Evolutionary conservation across 2,113 vertebrate species (phyloP), one percentile per base, ranked within the genome.

Genomic region (Chionodraco myersi): DNA sequence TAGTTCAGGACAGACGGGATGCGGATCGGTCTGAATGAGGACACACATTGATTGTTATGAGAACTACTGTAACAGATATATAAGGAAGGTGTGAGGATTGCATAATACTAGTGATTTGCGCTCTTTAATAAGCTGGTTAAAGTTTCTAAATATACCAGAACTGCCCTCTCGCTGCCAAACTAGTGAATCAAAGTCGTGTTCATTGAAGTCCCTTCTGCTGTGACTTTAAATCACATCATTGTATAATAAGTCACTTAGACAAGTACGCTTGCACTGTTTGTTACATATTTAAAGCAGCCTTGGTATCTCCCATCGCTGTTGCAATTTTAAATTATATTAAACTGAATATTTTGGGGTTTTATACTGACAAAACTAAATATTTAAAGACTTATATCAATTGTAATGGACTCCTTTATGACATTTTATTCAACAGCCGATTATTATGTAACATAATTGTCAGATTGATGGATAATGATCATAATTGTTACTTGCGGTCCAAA

Each of bases 121-220:
- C 59, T 47, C 72, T 81, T 87, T 67, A 59, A 72, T 80, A 52
- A 73, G 77, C 66, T 57, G 62, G 79, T 64, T 81, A 64, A 80
- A 60, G 66, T 86, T 84, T 87, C 59, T 84, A 79, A 83, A 83
- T 78, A 84, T 87, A 82, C 9, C 74, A 51, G 15, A 53, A 72
- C 65, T 63, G 51, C 69, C 57, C 48, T 79, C 70, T 58, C 2
- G n/a, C 80, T 69, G 75, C 16, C 72, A 57, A 66, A 21, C 11
- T 4, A 41, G 23, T 30, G 53, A 72, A 53, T 77, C 51, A 78
- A 84, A 81, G 67, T 47, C 1, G 0, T 65, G 61, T 72, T 56
- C n/a, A 15, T 72, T 47, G 51, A 73, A 51, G 16, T 66, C 16
- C 11, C 16, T 3, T 75, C 44, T 52, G 2, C 21, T 61, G 12